Conservation (phyloP, 1,140 invertebrate genomes). For the Steinernema khuongi region DNA sequence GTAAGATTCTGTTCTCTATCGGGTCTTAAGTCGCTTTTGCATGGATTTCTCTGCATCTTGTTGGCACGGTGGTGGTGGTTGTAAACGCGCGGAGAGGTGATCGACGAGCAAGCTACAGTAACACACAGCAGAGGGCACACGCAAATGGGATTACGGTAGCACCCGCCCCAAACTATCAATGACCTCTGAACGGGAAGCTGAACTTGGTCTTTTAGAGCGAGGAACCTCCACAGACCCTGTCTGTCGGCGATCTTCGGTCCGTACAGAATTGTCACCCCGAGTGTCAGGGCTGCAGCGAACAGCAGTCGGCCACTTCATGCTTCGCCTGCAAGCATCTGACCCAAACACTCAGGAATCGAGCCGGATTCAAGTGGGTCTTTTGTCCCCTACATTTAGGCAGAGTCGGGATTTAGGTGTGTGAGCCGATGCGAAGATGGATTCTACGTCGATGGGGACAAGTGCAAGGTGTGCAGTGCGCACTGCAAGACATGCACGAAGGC, state of each 20-base stretch:
- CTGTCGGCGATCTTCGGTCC: conserved; percentile 49
- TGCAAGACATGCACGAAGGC: conserved; percentile 50
- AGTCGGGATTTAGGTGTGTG: conserved; percentile 40
- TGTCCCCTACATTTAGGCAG: conserved; percentile 11
- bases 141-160: neutral
- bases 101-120: neutral
- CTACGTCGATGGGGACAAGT: conserved; percentile 51
- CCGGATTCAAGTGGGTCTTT: conserved; percentile 50
- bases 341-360: conserved; percentile 52
- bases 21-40: neutral
- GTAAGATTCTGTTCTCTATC: neutral
- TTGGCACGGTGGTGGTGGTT: conserved; percentile 20
- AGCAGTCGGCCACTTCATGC: conserved; percentile 33
- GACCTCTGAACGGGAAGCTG: neutral
- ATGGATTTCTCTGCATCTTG: conserved; percentile 15
- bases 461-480: conserved; percentile 48
- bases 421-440: conserved; percentile 51
- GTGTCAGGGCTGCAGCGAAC: conserved; percentile 39
- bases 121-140: conserved; percentile 2
- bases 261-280: conserved; percentile 51
- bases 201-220: conserved; percentile 38
- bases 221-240: conserved; percentile 26
- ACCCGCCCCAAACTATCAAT: too few relatives aligned
- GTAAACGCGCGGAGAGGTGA: neutral
- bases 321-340: conserved; percentile 51